Conservation (phyloP, 2,888 invertebrate species). For the Timandra comae region DNA sequence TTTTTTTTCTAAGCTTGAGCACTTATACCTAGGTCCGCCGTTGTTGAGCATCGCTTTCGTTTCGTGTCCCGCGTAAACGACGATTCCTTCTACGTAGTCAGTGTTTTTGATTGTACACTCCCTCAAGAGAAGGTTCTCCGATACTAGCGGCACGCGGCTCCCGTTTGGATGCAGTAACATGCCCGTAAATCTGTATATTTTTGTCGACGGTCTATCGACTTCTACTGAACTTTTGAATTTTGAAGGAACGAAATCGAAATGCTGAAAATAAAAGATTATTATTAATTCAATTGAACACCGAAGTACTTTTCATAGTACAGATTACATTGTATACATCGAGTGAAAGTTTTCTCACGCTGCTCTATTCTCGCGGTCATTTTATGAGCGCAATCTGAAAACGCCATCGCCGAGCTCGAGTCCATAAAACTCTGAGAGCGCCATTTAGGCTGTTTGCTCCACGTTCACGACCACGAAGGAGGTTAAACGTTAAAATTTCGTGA, state of each 20-base stretch:
- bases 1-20: constrained; percentile 92
- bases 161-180: constrained; percentile 89
- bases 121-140: constrained; percentile 93
- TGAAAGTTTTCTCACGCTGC: constrained; percentile 45
- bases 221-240: constrained; percentile 91
- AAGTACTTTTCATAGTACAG: too few species aligned
- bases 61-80: constrained; percentile 97
- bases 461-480: constrained; percentile 9
- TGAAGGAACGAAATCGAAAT: constrained; percentile 84
- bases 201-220: constrained; percentile 96
- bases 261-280: constrained; percentile 58
- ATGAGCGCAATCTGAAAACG: constrained; percentile 24
- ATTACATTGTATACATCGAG: constrained; percentile 24
- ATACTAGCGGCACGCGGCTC: constrained; percentile 86
- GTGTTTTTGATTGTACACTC: constrained; percentile 98
- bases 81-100: constrained; percentile 96
- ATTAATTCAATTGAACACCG: background rate
- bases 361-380: constrained; percentile 28
- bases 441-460: constrained; percentile 15
- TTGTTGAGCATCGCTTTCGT: constrained; percentile 99
- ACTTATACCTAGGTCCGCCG: constrained; percentile 94
- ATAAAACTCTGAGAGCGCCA: constrained; percentile 30
- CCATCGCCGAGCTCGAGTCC: constrained; percentile 17
- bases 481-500: constrained; percentile 9
- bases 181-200: constrained; percentile 96